A percentile compares a stretch with the other conserved stretches of the same genome.
Evolutionary conservation across 2,113 vertebrate species (phyloP).

Genomic region (western clawed frog (Xenopus tropicalis)): UCB_Xtro_10.0 CM004445.2:33776501-33777000

Average conservation of each 20-base stretch:
- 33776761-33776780: conserved; percentile 25
- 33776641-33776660: conserved; percentile 37
- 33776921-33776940: conserved; percentile 4
- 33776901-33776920: conserved; percentile 33
- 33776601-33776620: conserved; percentile 35
- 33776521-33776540: conserved; percentile 39
- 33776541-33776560: conserved; percentile 45
- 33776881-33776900: conserved; percentile 35
- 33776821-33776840: conserved; percentile 17
- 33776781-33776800: conserved; percentile 24
- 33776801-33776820: conserved; percentile 27
- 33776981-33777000: not conserved
- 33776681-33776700: conserved; percentile 13
- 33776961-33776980: not conserved
- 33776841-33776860: conserved; percentile 26
- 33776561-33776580: conserved; percentile 44
- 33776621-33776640: conserved; percentile 39
- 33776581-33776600: conserved; percentile 22
- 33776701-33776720: conserved; percentile 33
- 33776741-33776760: conserved; percentile 33
- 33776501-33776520: conserved; percentile 42
- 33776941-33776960: conserved; percentile 5
- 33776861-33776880: conserved; percentile 8
- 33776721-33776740: conserved; percentile 40
- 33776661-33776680: conserved; percentile 28